Evolutionary conservation across 2,888 invertebrate species (phyloP).

Genomic region (Ernsta delagoae): DNA sequence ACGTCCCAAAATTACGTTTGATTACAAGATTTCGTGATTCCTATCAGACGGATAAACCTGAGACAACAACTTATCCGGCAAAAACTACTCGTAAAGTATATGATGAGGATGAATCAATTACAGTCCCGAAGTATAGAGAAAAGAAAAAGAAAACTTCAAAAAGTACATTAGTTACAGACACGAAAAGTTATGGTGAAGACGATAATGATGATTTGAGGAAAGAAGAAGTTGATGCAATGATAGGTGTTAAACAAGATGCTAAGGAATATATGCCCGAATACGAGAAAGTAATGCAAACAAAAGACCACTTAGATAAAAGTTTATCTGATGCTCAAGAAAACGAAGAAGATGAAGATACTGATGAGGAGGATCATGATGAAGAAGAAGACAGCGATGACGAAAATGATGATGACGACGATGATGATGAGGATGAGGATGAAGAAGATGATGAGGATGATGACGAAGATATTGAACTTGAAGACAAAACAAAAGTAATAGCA

Average conservation of each 20-base stretch:
- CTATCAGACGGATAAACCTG: slow-evolving; percentile 45
- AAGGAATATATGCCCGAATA: slow-evolving; percentile 70
- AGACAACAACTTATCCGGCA: slow-evolving; percentile 32
- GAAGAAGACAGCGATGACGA: slow-evolving; percentile 45
- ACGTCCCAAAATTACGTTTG: slow-evolving; percentile 57
- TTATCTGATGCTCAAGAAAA: slow-evolving; percentile 40
- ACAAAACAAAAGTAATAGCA: slow-evolving; percentile 36
- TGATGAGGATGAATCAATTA: slow-evolving; percentile 33
- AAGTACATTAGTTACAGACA: slow-evolving; percentile 76
- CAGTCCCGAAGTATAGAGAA: slow-evolving; percentile 64
- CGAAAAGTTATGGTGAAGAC: slow-evolving; percentile 69
- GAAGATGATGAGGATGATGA: slow-evolving; percentile 47
- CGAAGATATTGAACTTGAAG: slow-evolving; percentile 46
- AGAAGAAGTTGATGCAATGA: slow-evolving; percentile 72
- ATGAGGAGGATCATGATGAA: slow-evolving; percentile 46
- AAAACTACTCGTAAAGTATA: slow-evolving; percentile 8
- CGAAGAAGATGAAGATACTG: slow-evolving; percentile 45
- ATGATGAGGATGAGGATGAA: slow-evolving; percentile 47
- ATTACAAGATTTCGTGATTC: slow-evolving; percentile 66
- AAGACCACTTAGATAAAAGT: slow-evolving; percentile 27
- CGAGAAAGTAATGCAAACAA: slow-evolving; percentile 58
- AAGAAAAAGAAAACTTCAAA: slow-evolving; percentile 72
- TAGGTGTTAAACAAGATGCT: slow-evolving; percentile 68
- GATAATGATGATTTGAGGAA: slow-evolving; percentile 60
- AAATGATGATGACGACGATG: slow-evolving; percentile 46